phyloP scores from a whole-genome alignment of 2,797 vertebrate species.

The Sebastes cheni region DNA sequence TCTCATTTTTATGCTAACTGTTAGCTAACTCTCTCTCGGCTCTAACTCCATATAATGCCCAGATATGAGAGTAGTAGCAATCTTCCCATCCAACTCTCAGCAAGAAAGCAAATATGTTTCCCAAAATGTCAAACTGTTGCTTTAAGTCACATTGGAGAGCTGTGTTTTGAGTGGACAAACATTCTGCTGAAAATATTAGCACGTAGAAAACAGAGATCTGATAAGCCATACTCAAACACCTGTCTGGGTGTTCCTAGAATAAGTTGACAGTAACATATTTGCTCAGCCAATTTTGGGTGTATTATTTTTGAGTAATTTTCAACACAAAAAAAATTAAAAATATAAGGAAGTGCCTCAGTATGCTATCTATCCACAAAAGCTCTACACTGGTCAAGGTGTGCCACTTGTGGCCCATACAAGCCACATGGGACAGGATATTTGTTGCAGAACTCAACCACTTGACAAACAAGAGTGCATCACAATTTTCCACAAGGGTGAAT shows the following conservation, averaged over 20 bases:
- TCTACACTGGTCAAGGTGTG: neutral
- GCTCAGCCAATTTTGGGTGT: neutral
- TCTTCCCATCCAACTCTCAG: neutral
- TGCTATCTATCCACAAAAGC: neutral
- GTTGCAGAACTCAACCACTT: conserved; percentile 23
- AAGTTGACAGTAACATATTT: neutral
- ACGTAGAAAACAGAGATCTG: neutral
- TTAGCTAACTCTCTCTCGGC: neutral
- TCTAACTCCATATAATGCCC: neutral
- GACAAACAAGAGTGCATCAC: conserved; percentile 27
- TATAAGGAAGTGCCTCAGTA: neutral
- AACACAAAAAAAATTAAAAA: neutral
- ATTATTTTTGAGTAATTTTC: neutral
- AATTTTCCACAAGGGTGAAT: conserved; percentile 45
- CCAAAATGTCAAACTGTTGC: neutral
- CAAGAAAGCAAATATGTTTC: neutral
- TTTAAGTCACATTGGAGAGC: neutral
- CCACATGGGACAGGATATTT: conserved; percentile 18
- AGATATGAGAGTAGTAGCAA: neutral
- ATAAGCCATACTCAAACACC: neutral
- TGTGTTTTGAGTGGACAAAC: neutral
- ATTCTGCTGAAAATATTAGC: neutral
- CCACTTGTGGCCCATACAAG: neutral
- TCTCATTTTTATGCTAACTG: neutral
- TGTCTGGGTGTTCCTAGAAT: neutral